Evolutionary conservation across 92 coral and sea anemone genomes (phyloP).

Genomic region (Muricea muricata): DNA sequence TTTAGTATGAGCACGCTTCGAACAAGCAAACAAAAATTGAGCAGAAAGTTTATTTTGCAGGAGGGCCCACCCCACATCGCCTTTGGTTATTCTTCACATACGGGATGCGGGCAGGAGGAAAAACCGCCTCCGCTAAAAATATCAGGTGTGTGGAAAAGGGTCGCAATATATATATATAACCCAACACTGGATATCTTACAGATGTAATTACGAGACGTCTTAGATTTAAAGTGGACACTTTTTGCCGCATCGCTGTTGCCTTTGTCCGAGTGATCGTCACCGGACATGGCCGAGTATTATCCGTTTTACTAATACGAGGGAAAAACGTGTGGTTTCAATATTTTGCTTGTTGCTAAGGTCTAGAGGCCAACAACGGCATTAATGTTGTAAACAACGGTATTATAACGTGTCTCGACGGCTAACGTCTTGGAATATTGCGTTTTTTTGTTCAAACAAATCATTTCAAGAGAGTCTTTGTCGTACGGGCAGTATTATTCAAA

Average conservation of each 20-base stretch:
- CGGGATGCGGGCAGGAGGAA: too few species aligned
- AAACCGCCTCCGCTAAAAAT: too few species aligned
- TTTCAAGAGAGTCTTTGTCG: neutral
- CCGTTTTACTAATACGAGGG: neutral
- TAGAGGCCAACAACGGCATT: neutral
- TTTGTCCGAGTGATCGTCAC: neutral
- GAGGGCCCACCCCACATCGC: neutral
- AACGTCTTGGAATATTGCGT: neutral
- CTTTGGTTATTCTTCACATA: neutral
- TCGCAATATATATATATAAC: neutral
- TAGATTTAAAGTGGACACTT: neutral
- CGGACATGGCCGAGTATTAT: neutral
- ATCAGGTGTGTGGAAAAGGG: too few species aligned
- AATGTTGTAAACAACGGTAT: neutral
- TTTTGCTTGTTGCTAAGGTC: neutral
- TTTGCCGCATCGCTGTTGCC: neutral
- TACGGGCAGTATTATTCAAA: neutral
- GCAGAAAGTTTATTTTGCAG: too few species aligned
- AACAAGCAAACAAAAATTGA: too few species aligned
- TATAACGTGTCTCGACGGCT: neutral
- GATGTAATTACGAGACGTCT: neutral
- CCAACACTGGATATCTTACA: neutral
- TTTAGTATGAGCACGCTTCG: too few species aligned
- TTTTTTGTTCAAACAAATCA: neutral
- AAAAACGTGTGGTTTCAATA: neutral